phyloP scores from a whole-genome alignment of 37 sponge, comb jelly and placozoan genomes.

The Cladorhizidae sp. region DNA sequence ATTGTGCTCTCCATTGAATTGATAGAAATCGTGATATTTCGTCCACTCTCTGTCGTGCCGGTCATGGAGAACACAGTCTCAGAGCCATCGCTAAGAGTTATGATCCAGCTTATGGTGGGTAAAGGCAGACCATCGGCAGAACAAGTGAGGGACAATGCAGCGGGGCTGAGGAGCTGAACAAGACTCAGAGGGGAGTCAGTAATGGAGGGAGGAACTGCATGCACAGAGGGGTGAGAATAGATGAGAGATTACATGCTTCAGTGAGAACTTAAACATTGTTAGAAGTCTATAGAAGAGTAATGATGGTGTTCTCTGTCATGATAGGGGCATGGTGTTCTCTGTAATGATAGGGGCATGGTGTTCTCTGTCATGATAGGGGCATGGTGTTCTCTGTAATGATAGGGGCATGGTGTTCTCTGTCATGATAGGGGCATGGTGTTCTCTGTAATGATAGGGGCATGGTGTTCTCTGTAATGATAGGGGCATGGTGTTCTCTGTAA shows the following conservation, averaged over 20 bases:
- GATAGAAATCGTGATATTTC: background rate
- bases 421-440: too few relatives aligned
- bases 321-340: too few relatives aligned
- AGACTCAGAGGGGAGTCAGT: background rate
- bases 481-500: too few relatives aligned
- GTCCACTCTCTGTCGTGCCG: background rate
- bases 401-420: too few relatives aligned
- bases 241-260: too few relatives aligned
- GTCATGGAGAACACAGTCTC: constrained; percentile 10
- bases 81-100: constrained; percentile 11
- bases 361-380: too few relatives aligned
- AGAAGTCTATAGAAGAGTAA: background rate
- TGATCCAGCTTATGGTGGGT: constrained; percentile 49
- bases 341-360: too few relatives aligned
- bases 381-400: too few relatives aligned
- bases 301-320: background rate
- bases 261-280: background rate
- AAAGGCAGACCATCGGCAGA: constrained; percentile 38
- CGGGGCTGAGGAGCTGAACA: constrained; percentile 11
- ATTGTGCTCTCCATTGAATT: constrained; percentile 30
- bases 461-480: too few relatives aligned
- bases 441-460: too few relatives aligned
- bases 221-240: too few relatives aligned
- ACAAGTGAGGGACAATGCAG: constrained; percentile 28
- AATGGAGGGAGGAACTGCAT: constrained; percentile 28